Conservation (phyloP, 2,797 vertebrate species). For the Spheniscus humboldti region DNA sequence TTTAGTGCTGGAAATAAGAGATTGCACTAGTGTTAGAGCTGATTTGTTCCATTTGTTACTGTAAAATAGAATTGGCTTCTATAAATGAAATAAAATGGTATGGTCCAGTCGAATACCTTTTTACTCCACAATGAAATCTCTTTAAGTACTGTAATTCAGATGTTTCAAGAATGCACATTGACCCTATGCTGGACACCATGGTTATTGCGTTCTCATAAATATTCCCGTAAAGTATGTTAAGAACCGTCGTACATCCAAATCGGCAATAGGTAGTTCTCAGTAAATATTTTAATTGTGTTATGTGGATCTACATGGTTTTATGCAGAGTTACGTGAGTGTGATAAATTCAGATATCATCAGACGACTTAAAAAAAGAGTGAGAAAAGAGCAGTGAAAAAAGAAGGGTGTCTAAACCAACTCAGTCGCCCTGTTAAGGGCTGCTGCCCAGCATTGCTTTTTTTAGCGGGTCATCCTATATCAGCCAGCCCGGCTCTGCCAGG, state of each 20-base stretch:
- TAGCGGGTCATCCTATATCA: rapidly evolving
- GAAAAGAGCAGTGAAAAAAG: not conserved
- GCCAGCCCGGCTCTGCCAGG: not conserved
- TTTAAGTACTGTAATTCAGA: not conserved
- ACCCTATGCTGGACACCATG: not conserved
- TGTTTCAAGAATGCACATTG: not conserved
- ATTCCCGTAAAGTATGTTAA: not conserved
- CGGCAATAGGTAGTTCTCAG: not conserved
- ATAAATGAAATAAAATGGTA: not conserved
- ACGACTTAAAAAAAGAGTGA: not conserved
- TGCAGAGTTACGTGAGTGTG: not conserved
- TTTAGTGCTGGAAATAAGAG: not conserved
- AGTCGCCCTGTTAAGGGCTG: not conserved
- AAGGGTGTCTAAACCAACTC: not conserved
- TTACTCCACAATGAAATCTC: not conserved
- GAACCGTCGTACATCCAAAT: not conserved
- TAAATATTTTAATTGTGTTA: not conserved
- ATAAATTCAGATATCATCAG: not conserved
- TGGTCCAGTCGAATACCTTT: not conserved
- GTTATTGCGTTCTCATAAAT: not conserved
- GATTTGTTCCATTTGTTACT: not conserved
- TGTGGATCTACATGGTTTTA: not conserved
- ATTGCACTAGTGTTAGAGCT: not conserved
- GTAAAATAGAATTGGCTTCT: not conserved
- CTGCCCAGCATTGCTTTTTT: not conserved